Percentiles rank a stretch among this genome's conserved stretches.
Evolutionary conservation across 2,797 vertebrate genomes (phyloP).

Genomic region (Yasuhikotakia modesta): DNA sequence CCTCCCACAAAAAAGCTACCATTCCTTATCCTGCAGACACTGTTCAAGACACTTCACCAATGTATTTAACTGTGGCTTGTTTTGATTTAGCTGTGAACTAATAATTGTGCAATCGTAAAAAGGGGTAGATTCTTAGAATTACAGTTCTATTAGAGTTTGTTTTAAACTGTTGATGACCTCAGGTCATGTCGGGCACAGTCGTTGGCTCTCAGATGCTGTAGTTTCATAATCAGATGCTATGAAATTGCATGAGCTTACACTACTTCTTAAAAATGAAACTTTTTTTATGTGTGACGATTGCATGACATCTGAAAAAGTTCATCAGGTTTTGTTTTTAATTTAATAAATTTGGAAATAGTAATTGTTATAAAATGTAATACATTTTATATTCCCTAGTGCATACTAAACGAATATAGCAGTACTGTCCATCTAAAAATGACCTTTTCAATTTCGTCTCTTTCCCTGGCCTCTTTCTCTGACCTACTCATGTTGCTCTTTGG

Average conservation of each 20-base stretch:
- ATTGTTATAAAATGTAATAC: neutral
- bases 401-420: slow-evolving; percentile 9
- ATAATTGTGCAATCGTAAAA: neutral
- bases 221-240: too few species aligned
- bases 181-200: slow-evolving; percentile 4
- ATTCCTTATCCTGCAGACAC: neutral
- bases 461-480: neutral
- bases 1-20: slow-evolving; percentile 25
- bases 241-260: neutral
- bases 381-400: neutral
- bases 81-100: neutral
- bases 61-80: neutral
- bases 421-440: slow-evolving; percentile 35
- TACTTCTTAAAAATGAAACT: slow-evolving; percentile 15
- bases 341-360: neutral
- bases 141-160: too few species aligned
- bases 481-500: slow-evolving; percentile 37
- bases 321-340: neutral
- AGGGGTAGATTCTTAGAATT: neutral
- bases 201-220: slow-evolving; percentile 73
- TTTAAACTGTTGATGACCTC: neutral
- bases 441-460: slow-evolving; percentile 14
- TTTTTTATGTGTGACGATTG: slow-evolving; percentile 3
- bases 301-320: neutral
- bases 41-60: neutral